A percentile compares a stretch with the other conserved stretches of the same genome.
Evolutionary conservation across 2,113 vertebrate genomes (phyloP).

Genomic region (Donacobius atricapilla): DNA sequence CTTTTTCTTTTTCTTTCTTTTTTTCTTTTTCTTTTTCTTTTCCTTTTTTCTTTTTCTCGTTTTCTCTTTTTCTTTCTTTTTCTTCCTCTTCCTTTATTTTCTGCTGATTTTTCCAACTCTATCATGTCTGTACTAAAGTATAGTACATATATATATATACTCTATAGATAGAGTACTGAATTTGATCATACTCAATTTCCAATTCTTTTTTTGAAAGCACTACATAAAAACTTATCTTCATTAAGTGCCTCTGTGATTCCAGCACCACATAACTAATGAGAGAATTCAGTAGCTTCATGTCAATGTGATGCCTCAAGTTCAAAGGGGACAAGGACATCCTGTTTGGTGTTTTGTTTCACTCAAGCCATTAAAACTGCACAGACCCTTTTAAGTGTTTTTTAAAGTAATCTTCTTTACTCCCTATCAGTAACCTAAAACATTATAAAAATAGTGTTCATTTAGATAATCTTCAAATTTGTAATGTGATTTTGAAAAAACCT

Average conservation of each 20-base stretch:
- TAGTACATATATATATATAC: no score
- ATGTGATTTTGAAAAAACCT: neutral
- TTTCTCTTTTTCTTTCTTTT: accelerated
- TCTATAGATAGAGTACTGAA: constrained; percentile 30
- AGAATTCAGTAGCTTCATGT: constrained; percentile 76
- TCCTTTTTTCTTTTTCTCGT: accelerated
- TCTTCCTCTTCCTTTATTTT: accelerated
- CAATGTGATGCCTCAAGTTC: constrained; percentile 87
- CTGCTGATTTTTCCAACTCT: neutral
- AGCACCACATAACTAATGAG: constrained; percentile 73
- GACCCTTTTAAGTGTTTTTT: constrained; percentile 56
- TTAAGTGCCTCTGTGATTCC: constrained; percentile 70
- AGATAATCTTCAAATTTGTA: constrained; percentile 33
- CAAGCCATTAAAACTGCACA: constrained; percentile 76
- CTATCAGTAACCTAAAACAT: constrained; percentile 18
- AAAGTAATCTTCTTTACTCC: constrained; percentile 44
- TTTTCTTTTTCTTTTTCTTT: accelerated
- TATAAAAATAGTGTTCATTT: constrained; percentile 17
- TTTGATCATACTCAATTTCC: constrained; percentile 31
- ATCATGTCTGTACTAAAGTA: constrained; percentile 6
- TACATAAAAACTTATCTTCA: constrained; percentile 70
- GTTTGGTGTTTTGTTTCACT: constrained; percentile 81
- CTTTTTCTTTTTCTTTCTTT: accelerated
- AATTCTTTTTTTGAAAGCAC: constrained; percentile 56
- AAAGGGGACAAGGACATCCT: constrained; percentile 82